Percentiles rank a stretch among this genome's conserved stretches.
Conservation (phyloP, 2,888 invertebrate genomes). For the Monoplex corrugatus region DNA sequence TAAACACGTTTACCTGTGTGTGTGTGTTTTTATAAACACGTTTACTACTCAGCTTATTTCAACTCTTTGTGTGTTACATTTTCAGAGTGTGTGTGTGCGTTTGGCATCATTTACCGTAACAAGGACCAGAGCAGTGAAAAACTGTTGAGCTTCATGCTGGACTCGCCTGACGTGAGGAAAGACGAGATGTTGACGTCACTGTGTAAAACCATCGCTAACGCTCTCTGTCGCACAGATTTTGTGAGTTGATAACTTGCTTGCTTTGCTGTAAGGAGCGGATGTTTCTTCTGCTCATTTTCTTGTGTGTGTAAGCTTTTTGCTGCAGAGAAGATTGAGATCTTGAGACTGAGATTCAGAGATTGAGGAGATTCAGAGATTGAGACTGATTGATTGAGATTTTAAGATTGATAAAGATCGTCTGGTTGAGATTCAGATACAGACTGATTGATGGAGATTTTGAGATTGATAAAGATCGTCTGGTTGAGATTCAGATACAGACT, state of each 20-base stretch:
- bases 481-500: too few relatives aligned
- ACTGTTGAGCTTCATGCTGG: constrained; percentile 92
- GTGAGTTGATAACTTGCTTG: constrained; percentile 85
- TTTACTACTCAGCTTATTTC: too few relatives aligned
- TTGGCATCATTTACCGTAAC: constrained; percentile 93
- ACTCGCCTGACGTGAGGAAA: constrained; percentile 90
- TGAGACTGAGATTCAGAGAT: too few relatives aligned
- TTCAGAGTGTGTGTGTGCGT: constrained; percentile 92
- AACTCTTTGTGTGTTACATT: too few relatives aligned
- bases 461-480: too few relatives aligned
- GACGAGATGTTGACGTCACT: constrained; percentile 90
- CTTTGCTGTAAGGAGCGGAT: background rate
- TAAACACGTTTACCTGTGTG: too few relatives aligned
- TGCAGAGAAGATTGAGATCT: background rate
- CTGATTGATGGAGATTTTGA: too few relatives aligned
- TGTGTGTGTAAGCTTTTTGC: background rate
- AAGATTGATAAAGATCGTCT: too few relatives aligned
- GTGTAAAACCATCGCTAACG: constrained; percentile 95
- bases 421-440: too few relatives aligned
- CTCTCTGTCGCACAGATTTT: constrained; percentile 94
- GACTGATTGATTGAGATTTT: too few relatives aligned
- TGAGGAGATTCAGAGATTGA: too few relatives aligned
- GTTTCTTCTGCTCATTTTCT: background rate
- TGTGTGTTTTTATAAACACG: too few relatives aligned
- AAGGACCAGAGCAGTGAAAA: constrained; percentile 93